Conservation (phyloP, 2,113 vertebrate genomes). For the Tyto alba region DNA sequence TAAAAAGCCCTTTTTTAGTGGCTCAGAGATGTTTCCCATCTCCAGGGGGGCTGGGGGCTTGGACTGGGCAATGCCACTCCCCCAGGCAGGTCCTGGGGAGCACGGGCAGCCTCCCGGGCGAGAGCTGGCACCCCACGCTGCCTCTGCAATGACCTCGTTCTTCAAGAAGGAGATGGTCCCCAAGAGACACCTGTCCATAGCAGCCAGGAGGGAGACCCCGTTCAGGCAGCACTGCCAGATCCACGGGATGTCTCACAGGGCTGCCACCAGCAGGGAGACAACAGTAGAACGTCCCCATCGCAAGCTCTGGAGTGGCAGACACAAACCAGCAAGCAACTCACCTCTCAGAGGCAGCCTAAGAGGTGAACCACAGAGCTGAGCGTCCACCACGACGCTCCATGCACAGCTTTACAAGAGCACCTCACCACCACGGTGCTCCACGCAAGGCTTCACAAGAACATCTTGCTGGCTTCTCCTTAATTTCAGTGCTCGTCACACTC, state of each 20-base stretch:
- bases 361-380: not conserved
- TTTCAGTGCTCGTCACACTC: rapidly evolving
- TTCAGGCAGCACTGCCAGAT: not conserved
- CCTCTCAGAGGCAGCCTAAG: not conserved
- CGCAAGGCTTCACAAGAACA: not conserved
- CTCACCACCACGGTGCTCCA: not conserved
- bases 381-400: rapidly evolving
- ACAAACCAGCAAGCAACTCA: rapidly evolving
- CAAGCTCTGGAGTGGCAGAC: not conserved
- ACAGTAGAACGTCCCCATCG: not conserved
- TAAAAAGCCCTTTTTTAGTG: not conserved
- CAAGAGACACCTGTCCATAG: not conserved
- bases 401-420: not conserved
- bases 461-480: not conserved
- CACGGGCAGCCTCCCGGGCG: rapidly evolving
- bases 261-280: not conserved
- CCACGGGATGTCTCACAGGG: not conserved
- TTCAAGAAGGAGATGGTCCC: not conserved
- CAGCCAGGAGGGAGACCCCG: not conserved
- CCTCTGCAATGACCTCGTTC: not conserved
- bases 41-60: not conserved
- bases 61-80: not conserved
- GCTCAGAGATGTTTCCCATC: not conserved
- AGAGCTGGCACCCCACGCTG: not conserved
- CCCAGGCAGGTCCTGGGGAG: not conserved